Base-by-base conservation (phyloP, 2,797 vertebrate genomes). In the Arvicola amphibius region DNA sequence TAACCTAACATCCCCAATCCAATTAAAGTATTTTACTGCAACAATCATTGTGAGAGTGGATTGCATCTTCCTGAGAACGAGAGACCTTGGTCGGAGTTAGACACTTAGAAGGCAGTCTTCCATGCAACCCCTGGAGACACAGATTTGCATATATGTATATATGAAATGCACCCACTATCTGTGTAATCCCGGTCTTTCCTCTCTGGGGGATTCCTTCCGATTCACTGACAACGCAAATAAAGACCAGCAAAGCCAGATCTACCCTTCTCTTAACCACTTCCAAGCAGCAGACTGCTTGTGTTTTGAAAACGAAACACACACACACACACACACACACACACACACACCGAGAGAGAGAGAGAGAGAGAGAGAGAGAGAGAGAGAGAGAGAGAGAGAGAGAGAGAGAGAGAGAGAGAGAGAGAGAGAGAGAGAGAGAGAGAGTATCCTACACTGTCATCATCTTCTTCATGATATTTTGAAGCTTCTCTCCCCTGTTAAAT, bases 21-120 rank as follows among this genome's bases (percentile, higher is more conserved):
- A 98, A 98, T 98, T 98, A 98, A 98, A 97, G 97, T 97, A 96
- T 98, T 98, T 98, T 98, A 98, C 98, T 97, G 97, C 97, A 93
- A 97, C 97, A 76, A 98, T 98, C 95, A 98, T 96, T 98, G 97
- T 97, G 95, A 73, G 90, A 92, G 83, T 71, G 84, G 96, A 88
- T 83, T 67, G 81, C 65, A 59, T 56, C 61, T 59, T 94, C 86
- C 6, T 34, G 81, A 92, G 94, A 88, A 77, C 5, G 93, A 92
- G 94, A 88, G 87, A 84, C 97, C 91, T 97, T 97, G 74, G 96
- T 95, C 94, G 92, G 96, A 97, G 98, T 95, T 94, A 96, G 96
- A 97, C 71, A 94, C 91, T 96, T 81, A 86, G 79, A 97, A 97
- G 93, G 37, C 93, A 97, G 79, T 59, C 90, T 94, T 91, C 69